phyloP scores from a whole-genome alignment of 2,113 vertebrate genomes.

The Osmerus eperlanus region DNA sequence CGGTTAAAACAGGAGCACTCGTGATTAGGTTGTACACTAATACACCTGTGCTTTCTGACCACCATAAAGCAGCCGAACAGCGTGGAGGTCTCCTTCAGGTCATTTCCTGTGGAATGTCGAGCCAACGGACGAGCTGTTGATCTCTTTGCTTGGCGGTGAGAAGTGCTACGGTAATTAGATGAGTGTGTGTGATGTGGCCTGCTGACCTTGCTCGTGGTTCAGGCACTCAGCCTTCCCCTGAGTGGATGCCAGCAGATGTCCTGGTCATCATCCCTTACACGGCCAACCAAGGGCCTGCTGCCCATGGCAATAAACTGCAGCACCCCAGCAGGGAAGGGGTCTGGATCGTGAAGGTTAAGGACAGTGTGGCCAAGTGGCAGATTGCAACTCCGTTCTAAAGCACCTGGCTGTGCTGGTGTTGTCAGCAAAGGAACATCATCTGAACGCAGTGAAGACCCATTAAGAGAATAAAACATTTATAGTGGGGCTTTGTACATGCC shows the following conservation, averaged over 20 bases:
- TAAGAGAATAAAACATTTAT: slow-evolving; percentile 13
- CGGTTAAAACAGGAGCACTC: slow-evolving; percentile 55
- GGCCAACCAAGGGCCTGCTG: background rate
- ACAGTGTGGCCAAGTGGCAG: slow-evolving; percentile 1
- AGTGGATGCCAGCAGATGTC: slow-evolving; percentile 38
- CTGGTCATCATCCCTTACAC: slow-evolving; percentile 17
- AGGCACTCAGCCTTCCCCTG: slow-evolving; percentile 30
- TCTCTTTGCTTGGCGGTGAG: slow-evolving; percentile 39
- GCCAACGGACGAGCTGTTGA: slow-evolving; percentile 45
- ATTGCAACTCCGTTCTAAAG: slow-evolving; percentile 1
- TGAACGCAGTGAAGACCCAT: slow-evolving; percentile 13
- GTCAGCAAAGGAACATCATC: slow-evolving; percentile 22
- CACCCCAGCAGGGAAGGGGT: background rate
- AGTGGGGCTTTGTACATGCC: background rate
- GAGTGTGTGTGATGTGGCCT: slow-evolving; percentile 42
- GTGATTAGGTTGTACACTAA: slow-evolving; percentile 48
- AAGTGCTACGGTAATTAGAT: slow-evolving; percentile 58
- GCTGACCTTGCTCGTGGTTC: slow-evolving; percentile 51
- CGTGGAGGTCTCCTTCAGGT: slow-evolving; percentile 47
- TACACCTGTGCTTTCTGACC: slow-evolving; percentile 38
- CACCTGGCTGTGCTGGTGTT: slow-evolving; percentile 20
- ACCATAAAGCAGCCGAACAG: slow-evolving; percentile 50
- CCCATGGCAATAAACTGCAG: slow-evolving; percentile 13
- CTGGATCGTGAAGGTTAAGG: slow-evolving; percentile 24
- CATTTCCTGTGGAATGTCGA: slow-evolving; percentile 49